Evolutionary conservation across 2,113 vertebrate species (phyloP).

Genomic region (Cepphus grylle): DNA sequence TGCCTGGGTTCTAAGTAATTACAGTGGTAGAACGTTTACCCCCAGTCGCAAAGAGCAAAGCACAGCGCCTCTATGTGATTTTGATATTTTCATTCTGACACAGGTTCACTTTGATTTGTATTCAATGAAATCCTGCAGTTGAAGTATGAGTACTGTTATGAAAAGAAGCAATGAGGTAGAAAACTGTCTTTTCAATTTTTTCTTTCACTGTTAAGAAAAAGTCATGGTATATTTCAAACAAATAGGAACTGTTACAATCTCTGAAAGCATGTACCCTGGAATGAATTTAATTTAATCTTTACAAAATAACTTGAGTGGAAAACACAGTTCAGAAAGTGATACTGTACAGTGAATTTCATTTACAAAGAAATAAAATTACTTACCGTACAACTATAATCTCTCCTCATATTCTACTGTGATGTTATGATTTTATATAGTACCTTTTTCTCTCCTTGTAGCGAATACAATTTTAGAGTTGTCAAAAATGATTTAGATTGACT

Average conservation of each 20-base stretch:
- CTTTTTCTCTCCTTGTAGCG: slow-evolving; percentile 23
- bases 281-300: slow-evolving; percentile 73
- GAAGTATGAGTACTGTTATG: slow-evolving; percentile 39
- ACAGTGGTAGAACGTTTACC: not conserved
- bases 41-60: slow-evolving; percentile 1
- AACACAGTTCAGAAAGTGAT: slow-evolving; percentile 57
- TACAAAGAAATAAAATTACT: slow-evolving; percentile 61
- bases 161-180: slow-evolving; percentile 69
- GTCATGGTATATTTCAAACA: slow-evolving; percentile 48
- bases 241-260: slow-evolving; percentile 46
- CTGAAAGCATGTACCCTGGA: slow-evolving; percentile 38
- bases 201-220: slow-evolving; percentile 35
- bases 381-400: slow-evolving; percentile 29
- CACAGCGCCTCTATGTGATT: not conserved
- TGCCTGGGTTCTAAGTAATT: not conserved
- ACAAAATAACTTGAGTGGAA: slow-evolving; percentile 71
- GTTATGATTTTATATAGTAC: slow-evolving; percentile 44
- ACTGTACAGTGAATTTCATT: slow-evolving; percentile 59
- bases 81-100: slow-evolving; percentile 62
- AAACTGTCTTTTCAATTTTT: slow-evolving; percentile 70
- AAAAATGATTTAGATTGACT: slow-evolving; percentile 51
- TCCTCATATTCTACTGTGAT: not conserved
- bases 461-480: slow-evolving; percentile 55
- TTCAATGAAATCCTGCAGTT: slow-evolving; percentile 44
- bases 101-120: slow-evolving; percentile 57